phyloP scores from a whole-genome alignment of 2,797 vertebrate species.

The Hoplostethus atlanticus region DNA sequence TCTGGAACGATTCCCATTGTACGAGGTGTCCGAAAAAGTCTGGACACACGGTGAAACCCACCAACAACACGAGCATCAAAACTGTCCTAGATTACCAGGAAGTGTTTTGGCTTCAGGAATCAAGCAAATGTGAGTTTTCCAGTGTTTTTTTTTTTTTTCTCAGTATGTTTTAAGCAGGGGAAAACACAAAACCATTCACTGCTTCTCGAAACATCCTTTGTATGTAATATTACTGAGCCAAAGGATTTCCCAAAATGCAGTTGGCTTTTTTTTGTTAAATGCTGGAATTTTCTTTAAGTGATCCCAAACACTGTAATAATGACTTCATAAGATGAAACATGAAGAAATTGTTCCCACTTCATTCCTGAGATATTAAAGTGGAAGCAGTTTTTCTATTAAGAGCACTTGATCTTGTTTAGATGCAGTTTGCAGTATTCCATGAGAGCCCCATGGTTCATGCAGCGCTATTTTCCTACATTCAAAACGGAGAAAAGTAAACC shows the following conservation, averaged over 20 bases:
- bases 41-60: too few relatives aligned
- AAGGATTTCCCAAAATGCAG: background rate
- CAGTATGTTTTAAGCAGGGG: too few relatives aligned
- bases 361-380: background rate
- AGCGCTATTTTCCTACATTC: too few relatives aligned
- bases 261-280: background rate
- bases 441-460: background rate
- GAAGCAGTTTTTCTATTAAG: background rate
- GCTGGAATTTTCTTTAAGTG: background rate
- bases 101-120: background rate
- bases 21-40: too few relatives aligned
- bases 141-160: too few relatives aligned
- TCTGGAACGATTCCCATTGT: background rate
- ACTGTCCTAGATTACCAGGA: background rate
- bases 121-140: background rate
- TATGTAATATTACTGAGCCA: too few relatives aligned
- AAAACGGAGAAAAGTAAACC: too few relatives aligned
- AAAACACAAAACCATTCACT: too few relatives aligned
- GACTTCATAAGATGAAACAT: background rate
- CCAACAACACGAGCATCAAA: too few relatives aligned
- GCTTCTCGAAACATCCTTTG: too few relatives aligned
- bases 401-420: background rate
- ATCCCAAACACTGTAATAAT: background rate
- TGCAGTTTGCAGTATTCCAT: background rate
- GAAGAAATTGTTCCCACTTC: background rate